Base-by-base conservation (phyloP, 2,797 vertebrate genomes). In the Lacerta viridis region DNA sequence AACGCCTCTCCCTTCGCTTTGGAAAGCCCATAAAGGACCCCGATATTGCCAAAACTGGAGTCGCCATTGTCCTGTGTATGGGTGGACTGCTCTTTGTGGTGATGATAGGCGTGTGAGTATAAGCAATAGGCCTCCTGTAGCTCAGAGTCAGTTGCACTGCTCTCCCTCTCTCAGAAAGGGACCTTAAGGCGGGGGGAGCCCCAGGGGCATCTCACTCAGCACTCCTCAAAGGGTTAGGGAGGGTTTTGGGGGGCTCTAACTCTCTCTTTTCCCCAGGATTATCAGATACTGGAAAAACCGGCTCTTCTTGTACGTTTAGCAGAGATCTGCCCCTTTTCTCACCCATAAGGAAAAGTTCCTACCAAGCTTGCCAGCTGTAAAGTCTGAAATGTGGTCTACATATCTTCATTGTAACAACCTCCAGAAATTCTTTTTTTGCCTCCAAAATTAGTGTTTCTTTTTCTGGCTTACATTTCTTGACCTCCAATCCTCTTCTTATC, bases 41-140 rank as follows among this genome's bases (percentile, higher is more conserved):
- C 1, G 27, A 82, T 9, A 86, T 89, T 0, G 59, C 78, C 64
- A 55, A 2, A 69, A 86, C 10, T 23, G 78, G 88, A 82, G 59
- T 89, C 1, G 71, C 88, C 3, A 43, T 89, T 76, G 83, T 89
- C 59, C 61, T 89, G 11, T 89, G 78, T 36, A 89, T 89, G 88
- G 84, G 88, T 4, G 84, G 59, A 69, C 10, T 89, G 25, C 29
- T 89, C 1, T 89, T 89, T 11, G 1, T 89, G 71, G 84, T 89
- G 41, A 86, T 86, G 1, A n/a, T 86, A 17, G 71, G 41, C 18
- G 33, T 55, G 88, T 89, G 80, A 89, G 88, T 89, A 86, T 68
- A 13, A 27, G 27, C n/a, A 81, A 36, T 36, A 43, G 66, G 11
- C 50, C 27, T 18, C 23, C 2, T 41, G n/a, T 23, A 39, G 43